Evolutionary conservation across 1,140 invertebrate genomes (phyloP).

Genomic region (Bombus polaris): DNA sequence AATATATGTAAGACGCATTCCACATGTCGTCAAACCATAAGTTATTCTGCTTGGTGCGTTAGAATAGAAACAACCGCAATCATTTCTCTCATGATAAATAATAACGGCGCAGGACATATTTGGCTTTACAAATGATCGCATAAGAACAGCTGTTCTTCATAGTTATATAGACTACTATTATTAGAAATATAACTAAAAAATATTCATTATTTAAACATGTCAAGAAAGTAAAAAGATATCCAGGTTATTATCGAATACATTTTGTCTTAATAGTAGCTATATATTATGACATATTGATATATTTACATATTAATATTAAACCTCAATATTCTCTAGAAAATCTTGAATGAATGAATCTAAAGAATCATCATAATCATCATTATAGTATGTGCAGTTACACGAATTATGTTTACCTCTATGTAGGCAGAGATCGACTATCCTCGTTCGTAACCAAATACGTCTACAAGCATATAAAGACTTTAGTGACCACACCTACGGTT

Average conservation of each 20-base stretch:
- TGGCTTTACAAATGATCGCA: conserved; percentile 18
- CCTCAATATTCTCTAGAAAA: background rate
- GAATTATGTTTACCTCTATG: conserved; percentile 54
- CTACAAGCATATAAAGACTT: conserved; percentile 58
- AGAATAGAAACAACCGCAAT: conserved; percentile 23
- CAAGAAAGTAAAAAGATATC: background rate
- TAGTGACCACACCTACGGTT: conserved; percentile 73
- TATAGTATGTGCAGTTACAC: conserved; percentile 33
- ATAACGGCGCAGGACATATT: conserved; percentile 41
- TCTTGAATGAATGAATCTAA: no score
- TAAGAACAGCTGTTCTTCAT: conserved; percentile 8
- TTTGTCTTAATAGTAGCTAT: background rate
- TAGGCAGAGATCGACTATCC: conserved; percentile 66
- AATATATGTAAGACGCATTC: conserved; percentile 44
- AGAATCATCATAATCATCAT: background rate
- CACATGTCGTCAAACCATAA: conserved; percentile 23
- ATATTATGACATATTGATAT: no score
- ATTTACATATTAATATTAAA: background rate
- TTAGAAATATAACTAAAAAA: background rate
- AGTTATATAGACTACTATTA: no score
- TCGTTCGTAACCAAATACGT: conserved; percentile 78
- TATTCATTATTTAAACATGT: background rate
- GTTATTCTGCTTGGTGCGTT: conserved; percentile 32
- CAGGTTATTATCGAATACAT: background rate
- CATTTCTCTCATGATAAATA: conserved; percentile 46